Evolutionary conservation across 2,797 vertebrate species (phyloP).

Genomic region (Ceyx erithaca): DNA sequence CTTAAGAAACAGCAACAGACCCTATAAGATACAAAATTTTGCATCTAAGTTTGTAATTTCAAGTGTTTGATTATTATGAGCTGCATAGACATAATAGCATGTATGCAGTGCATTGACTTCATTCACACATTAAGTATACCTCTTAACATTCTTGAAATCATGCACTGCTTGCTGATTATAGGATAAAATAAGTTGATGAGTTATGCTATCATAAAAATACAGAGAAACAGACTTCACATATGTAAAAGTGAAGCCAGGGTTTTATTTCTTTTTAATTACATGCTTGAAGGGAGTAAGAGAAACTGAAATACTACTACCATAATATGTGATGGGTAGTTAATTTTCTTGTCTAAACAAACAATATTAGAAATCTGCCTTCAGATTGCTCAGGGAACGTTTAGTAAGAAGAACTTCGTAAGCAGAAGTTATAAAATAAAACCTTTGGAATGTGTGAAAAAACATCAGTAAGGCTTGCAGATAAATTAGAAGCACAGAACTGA

Average conservation of each 20-base stretch:
- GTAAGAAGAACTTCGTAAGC: background rate
- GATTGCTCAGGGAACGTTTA: background rate
- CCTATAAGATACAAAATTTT: background rate
- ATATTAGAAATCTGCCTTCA: background rate
- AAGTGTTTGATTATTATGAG: background rate
- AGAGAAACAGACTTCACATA: background rate
- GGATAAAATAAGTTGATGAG: background rate
- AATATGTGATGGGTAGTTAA: background rate
- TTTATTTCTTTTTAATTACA: background rate
- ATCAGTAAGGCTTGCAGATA: background rate
- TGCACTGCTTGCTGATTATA: background rate
- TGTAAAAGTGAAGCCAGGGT: background rate
- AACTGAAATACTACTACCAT: background rate
- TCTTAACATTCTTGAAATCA: background rate
- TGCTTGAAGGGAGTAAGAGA: background rate
- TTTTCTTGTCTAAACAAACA: background rate
- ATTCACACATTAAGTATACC: background rate
- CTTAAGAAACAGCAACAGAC: background rate
- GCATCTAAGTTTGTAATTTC: background rate
- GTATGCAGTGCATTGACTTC: background rate
- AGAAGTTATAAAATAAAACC: background rate
- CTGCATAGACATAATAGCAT: background rate
- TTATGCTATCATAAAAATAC: background rate
- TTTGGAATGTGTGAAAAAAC: background rate
- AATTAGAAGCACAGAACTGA: background rate